A percentile compares a stretch with the other conserved stretches of the same genome.
Evolutionary conservation across 2,888 invertebrate genomes (phyloP).

Genomic region (Halictus ligatus): DNA sequence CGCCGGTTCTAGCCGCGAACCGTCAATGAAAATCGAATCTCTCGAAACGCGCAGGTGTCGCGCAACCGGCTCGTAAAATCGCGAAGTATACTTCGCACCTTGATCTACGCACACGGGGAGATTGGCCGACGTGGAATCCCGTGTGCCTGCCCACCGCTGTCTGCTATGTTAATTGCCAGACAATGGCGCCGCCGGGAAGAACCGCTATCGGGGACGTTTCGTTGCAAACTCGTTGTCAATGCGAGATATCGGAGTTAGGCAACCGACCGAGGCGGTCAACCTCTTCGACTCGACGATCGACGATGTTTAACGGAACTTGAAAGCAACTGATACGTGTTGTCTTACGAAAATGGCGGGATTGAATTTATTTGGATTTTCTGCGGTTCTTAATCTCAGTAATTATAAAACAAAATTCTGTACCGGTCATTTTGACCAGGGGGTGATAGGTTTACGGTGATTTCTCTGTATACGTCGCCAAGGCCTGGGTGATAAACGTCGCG

Average conservation of each 20-base stretch:
- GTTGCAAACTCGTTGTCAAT: slow-evolving; percentile 11
- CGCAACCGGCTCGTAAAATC: slow-evolving; percentile 28
- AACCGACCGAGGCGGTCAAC: not conserved
- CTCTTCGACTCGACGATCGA: not conserved
- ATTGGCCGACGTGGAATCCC: slow-evolving; percentile 52
- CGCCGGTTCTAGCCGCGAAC: slow-evolving; percentile 68
- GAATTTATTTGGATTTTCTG: too few species aligned
- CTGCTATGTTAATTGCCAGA: slow-evolving; percentile 71
- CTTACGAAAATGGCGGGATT: too few species aligned
- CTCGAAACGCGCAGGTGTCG: slow-evolving; percentile 31
- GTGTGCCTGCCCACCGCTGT: slow-evolving; percentile 54
- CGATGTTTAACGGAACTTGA: not conserved
- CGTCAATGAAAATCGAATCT: slow-evolving; percentile 68
- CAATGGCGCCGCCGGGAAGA: slow-evolving; percentile 63
- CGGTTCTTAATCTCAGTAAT: too few species aligned
- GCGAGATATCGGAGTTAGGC: not conserved
- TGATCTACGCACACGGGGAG: slow-evolving; percentile 20
- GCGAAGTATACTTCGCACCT: slow-evolving; percentile 19
- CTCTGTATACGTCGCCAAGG: too few species aligned
- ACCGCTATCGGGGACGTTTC: slow-evolving; percentile 37
- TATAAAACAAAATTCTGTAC: too few species aligned
- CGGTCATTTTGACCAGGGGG: too few species aligned
- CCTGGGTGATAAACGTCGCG: too few species aligned
- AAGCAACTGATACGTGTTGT: too few species aligned
- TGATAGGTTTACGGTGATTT: too few species aligned